Evolutionary conservation across 2,113 vertebrate species (phyloP).

Genomic region (Ceyx cyanopectus): DNA sequence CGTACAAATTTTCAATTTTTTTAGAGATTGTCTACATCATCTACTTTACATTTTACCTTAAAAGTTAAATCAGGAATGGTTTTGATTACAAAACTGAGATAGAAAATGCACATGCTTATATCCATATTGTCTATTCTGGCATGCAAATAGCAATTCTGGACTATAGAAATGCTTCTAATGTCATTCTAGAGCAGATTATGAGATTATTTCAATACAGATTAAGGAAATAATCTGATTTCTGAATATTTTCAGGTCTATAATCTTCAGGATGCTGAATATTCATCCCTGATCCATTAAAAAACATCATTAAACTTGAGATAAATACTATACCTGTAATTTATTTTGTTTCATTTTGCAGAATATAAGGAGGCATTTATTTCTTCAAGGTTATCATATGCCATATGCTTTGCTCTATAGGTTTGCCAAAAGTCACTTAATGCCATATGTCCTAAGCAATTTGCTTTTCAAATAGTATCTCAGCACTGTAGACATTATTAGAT

Average conservation of each 20-base stretch:
- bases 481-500: not conserved
- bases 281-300: not conserved
- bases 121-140: not conserved
- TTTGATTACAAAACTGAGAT: not conserved
- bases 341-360: not conserved
- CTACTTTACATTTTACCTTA: not conserved
- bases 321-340: no score
- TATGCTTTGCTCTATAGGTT: constrained; percentile 41
- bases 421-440: constrained; percentile 56
- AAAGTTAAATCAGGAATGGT: not conserved
- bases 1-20: not conserved
- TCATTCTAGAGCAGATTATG: not conserved
- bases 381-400: constrained; percentile 55
- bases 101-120: not conserved
- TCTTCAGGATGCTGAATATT: not conserved
- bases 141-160: not conserved
- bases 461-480: not conserved
- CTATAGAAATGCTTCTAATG: not conserved
- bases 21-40: not conserved
- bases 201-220: not conserved
- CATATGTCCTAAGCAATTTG: constrained; percentile 47
- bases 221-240: not conserved
- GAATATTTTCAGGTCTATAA: not conserved
- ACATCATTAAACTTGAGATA: no score
- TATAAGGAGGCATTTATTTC: constrained; percentile 7